Percentiles rank a stretch among this genome's conserved stretches.
These are phyloP conservation scores for Parazoanthus swiftii DNA, from an alignment of 92 coral and sea anemone species.

Conservation along the genomic window DNA sequence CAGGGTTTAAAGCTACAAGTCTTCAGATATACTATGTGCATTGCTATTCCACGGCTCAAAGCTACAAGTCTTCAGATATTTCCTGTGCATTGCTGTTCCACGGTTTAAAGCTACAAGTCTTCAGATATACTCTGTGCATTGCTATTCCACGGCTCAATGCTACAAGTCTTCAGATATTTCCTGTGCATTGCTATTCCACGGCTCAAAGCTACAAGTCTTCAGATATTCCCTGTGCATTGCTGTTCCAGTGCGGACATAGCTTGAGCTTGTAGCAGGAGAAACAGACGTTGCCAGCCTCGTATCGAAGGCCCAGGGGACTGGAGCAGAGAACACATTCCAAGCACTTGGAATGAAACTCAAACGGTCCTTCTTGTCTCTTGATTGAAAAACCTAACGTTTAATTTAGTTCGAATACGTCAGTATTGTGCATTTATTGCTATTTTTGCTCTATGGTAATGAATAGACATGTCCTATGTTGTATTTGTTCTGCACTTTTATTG, in stretches of 20 bases:
- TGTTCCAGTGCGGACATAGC: slow-evolving; percentile 13
- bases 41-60: not conserved
- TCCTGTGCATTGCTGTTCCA: slow-evolving; percentile 1
- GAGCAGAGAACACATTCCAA: slow-evolving; percentile 25
- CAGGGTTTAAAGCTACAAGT: slow-evolving; percentile 1
- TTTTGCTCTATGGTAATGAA: not conserved
- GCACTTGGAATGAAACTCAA: slow-evolving; percentile 34
- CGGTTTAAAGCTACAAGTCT: not conserved
- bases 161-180: slow-evolving; percentile 27
- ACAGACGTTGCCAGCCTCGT: slow-evolving; percentile 32
- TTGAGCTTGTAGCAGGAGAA: slow-evolving; percentile 21
- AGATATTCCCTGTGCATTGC: not conserved
- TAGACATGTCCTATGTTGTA: not conserved
- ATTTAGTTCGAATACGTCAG: not conserved
- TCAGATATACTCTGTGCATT: no score
- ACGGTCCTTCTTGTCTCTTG: slow-evolving; percentile 31
- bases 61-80: slow-evolving; percentile 32
- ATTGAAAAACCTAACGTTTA: slow-evolving; percentile 7
- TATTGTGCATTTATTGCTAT: no score
- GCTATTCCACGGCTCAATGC: not conserved
- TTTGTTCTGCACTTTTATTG: not conserved
- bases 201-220: slow-evolving; percentile 17
- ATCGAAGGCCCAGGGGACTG: not conserved
- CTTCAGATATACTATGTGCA: no score
- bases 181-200: not conserved